These are phyloP conservation scores for Lepidocyrtinus sp. DNA, from an alignment of 2,888 invertebrate genomes.

Conservation along the genomic window DNA sequence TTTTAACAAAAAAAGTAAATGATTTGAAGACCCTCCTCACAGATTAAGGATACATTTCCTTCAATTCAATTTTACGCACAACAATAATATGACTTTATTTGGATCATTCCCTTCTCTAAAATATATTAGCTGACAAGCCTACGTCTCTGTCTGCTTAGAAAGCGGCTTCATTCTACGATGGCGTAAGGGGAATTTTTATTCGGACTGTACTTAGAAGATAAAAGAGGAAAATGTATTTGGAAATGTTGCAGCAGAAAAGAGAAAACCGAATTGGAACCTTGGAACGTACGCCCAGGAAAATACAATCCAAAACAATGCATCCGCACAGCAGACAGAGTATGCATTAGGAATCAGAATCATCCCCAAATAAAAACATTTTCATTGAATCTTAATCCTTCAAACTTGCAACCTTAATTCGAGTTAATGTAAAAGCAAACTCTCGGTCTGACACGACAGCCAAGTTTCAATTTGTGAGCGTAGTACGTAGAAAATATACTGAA, in stretches of 20 bases:
- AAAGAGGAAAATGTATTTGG: background rate
- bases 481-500: no score
- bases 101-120: background rate
- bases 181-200: no score
- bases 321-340: background rate
- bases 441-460: no score
- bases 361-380: constrained; percentile 11
- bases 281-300: background rate
- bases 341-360: constrained; percentile 4
- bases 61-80: constrained; percentile 7
- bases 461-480: no score
- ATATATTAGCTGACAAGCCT: background rate
- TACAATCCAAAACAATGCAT: constrained; percentile 11
- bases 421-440: background rate
- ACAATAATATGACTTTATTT: constrained; percentile 1
- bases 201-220: background rate
- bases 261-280: background rate
- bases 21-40: constrained; percentile 13
- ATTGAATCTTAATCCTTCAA: background rate
- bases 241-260: no score
- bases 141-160: background rate
- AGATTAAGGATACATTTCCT: constrained; percentile 10
- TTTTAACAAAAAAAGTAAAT: constrained; percentile 12
- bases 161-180: background rate
- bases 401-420: background rate